A percentile compares a stretch with the other conserved stretches of the same genome.
phyloP scores from a whole-genome alignment of 1,140 invertebrate genomes.

The Watersipora subatra region DNA sequence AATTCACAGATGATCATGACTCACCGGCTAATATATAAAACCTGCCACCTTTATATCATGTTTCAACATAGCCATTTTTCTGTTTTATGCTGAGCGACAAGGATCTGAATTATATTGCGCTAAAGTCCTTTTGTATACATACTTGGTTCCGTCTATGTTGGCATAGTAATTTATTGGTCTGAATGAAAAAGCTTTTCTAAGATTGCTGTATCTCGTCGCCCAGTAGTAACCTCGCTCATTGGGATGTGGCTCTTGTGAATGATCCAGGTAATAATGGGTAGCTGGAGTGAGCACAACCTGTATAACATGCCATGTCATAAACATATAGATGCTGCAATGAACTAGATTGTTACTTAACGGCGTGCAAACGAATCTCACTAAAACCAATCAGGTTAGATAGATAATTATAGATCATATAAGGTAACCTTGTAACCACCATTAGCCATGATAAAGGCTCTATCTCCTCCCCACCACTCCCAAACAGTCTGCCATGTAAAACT shows the following conservation, averaged over 20 bases:
- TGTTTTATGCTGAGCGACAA: no score
- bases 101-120: no score
- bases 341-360: no score
- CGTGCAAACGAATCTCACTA: no score
- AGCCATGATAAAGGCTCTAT: conserved; percentile 23
- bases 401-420: no score
- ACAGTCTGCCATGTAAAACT: conserved; percentile 29
- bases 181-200: conserved; percentile 21
- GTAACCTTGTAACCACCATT: conserved; percentile 31
- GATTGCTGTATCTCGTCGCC: conserved; percentile 24
- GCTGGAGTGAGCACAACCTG: conserved; percentile 27
- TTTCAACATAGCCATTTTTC: no score
- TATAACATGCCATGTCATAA: conserved; percentile 1
- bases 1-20: no score
- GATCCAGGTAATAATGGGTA: conserved; percentile 33
- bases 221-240: conserved; percentile 28
- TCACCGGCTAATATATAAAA: no score
- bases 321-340: no score
- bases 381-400: no score
- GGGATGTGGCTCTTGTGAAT: conserved; percentile 32
- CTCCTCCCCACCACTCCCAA: conserved; percentile 22
- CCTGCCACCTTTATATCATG: no score
- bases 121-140: no score
- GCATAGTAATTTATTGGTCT: conserved; percentile 24
- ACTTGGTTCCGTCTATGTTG: conserved; percentile 17